Evolutionary conservation across 2,797 vertebrate genomes (phyloP).

Genomic region (Alosa sapidissima): DNA sequence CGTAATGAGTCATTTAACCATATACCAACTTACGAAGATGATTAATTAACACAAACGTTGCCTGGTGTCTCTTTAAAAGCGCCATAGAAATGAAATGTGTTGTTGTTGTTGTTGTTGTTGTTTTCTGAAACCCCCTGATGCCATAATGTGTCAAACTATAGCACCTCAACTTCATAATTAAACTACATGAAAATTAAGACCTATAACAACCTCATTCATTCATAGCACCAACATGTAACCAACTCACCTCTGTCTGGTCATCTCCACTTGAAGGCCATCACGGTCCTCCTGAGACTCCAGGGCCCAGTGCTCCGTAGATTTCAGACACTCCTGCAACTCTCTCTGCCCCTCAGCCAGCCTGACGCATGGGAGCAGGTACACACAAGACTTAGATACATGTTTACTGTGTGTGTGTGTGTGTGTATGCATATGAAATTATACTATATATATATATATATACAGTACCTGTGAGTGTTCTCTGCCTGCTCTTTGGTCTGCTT

Average conservation of each 20-base stretch:
- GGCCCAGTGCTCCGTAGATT: neutral
- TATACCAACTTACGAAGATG: no score
- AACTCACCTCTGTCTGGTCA: neutral
- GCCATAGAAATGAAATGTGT: no score
- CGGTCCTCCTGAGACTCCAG: neutral
- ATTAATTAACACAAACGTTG: no score
- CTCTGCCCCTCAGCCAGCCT: neutral
- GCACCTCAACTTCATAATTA: no score
- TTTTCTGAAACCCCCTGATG: no score
- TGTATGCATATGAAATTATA: neutral
- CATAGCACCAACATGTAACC: neutral
- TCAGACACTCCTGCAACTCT: slow-evolving; percentile 15
- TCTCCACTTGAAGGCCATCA: neutral
- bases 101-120: no score
- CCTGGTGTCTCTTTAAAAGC: no score
- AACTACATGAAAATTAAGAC: no score
- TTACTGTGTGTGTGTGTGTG: neutral
- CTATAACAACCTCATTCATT: no score
- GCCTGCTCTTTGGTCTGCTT: slow-evolving; percentile 75
- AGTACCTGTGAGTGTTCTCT: neutral
- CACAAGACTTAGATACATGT: no score
- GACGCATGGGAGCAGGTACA: neutral
- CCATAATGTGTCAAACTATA: no score
- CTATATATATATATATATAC: neutral
- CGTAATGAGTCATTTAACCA: no score